A percentile compares a stretch with the other conserved stretches of the same genome.
phyloP scores from a whole-genome alignment of 2,888 invertebrate species.

The Tyria jacobaeae region DNA sequence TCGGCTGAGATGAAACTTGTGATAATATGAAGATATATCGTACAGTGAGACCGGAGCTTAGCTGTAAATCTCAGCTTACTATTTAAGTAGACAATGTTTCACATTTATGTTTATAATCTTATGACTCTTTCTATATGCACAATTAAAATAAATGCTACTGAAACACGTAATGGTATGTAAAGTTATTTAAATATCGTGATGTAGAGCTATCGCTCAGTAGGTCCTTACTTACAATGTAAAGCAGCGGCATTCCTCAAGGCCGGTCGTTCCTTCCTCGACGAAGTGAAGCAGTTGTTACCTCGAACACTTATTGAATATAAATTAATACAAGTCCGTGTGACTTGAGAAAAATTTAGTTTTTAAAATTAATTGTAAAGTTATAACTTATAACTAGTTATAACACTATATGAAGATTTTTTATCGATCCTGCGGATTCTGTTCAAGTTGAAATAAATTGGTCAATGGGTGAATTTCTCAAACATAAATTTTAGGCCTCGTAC shows the following conservation, averaged over 20 bases:
- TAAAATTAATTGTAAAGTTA: constrained; percentile 16
- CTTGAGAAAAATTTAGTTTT: constrained; percentile 27
- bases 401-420: no score
- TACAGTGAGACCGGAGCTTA: constrained; percentile 46
- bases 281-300: constrained; percentile 49
- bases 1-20: constrained; percentile 57
- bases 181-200: constrained; percentile 24
- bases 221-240: constrained; percentile 44
- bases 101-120: constrained; percentile 18
- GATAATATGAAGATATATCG: constrained; percentile 57
- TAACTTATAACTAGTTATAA: no score
- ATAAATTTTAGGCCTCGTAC: no score
- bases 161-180: constrained; percentile 18
- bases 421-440: no score
- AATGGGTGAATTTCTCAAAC: no score
- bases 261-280: constrained; percentile 69
- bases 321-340: constrained; percentile 37
- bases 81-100: constrained; percentile 20
- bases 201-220: constrained; percentile 40
- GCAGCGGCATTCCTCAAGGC: constrained; percentile 79
- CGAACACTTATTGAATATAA: constrained; percentile 55
- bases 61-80: constrained; percentile 38
- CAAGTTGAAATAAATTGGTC: no score
- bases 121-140: constrained; percentile 13
- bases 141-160: not conserved